These are phyloP conservation scores for Brachyrhaphis roseni DNA, from an alignment of 2,797 vertebrate species.

Conservation along the genomic window DNA sequence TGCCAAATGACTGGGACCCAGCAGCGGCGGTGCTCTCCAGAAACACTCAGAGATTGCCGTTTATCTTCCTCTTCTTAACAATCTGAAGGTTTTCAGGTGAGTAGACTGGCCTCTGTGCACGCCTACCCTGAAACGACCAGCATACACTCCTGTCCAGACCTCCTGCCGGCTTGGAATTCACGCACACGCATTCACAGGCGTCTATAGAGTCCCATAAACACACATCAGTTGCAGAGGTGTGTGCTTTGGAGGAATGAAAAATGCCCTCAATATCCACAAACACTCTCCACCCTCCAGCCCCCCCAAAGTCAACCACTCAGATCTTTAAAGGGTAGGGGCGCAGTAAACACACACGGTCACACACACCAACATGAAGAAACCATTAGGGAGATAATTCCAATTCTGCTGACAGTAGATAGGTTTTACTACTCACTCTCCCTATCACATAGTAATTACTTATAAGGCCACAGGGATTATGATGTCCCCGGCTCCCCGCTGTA, in stretches of 20 bases:
- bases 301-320: conserved; percentile 48
- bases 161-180: conserved; percentile 80
- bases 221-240: neutral
- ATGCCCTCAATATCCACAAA: conserved; percentile 26
- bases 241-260: neutral
- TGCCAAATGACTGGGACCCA: neutral
- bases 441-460: conserved; percentile 75
- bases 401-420: conserved; percentile 76
- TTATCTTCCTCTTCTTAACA: conserved; percentile 17
- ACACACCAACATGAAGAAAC: conserved; percentile 43
- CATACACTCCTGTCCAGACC: conserved; percentile 85
- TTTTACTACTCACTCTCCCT: conserved; percentile 60
- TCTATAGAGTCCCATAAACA: conserved; percentile 6
- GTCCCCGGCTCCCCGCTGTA: conserved; percentile 69
- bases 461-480: conserved; percentile 72
- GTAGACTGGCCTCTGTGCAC: conserved; percentile 78
- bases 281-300: neutral
- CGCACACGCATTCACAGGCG: too few relatives aligned
- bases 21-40: neutral
- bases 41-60: neutral
- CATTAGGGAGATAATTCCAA: conserved; percentile 64
- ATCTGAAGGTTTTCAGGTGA: conserved; percentile 69
- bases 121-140: conserved; percentile 83
- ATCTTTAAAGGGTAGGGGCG: conserved; percentile 34
- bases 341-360: conserved; percentile 20